Percentiles rank a stretch among this genome's conserved stretches.
These are phyloP conservation scores for Emys orbicularis DNA, from an alignment of 2,797 vertebrate genomes.

Conservation along the genomic window DNA sequence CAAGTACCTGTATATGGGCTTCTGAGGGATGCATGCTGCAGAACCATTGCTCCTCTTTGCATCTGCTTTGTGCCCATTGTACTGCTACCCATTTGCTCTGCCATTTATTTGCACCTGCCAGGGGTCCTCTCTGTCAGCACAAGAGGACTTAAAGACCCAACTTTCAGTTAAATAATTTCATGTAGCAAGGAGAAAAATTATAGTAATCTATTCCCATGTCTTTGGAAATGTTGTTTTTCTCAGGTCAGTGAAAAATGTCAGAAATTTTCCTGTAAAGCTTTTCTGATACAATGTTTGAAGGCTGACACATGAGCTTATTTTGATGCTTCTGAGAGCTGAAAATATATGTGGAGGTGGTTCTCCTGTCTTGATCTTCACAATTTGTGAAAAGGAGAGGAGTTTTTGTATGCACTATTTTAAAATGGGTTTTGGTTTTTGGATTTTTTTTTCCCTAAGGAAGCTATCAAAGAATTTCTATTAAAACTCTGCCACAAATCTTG, in stretches of 20 bases:
- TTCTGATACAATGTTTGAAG: constrained; percentile 36
- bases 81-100: background rate
- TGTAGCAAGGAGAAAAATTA: constrained; percentile 33
- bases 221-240: constrained; percentile 27
- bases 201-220: constrained; percentile 4
- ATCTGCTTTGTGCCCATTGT: background rate
- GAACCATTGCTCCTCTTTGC: background rate
- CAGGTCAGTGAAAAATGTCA: constrained; percentile 11
- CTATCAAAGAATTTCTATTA: constrained; percentile 28
- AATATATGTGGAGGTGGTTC: constrained; percentile 50
- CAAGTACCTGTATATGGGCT: background rate
- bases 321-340: constrained; percentile 58
- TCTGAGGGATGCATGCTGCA: background rate
- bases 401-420: constrained; percentile 34
- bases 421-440: constrained; percentile 21
- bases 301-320: constrained; percentile 50
- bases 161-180: background rate
- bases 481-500: constrained; percentile 8
- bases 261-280: constrained; percentile 28
- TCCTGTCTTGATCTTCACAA: constrained; percentile 55
- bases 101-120: background rate
- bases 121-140: background rate
- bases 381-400: constrained; percentile 55
- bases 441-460: background rate
- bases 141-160: constrained; percentile 14